Conservation (phyloP, 2,888 invertebrate species). For the Perizoma affinitatum region DNA sequence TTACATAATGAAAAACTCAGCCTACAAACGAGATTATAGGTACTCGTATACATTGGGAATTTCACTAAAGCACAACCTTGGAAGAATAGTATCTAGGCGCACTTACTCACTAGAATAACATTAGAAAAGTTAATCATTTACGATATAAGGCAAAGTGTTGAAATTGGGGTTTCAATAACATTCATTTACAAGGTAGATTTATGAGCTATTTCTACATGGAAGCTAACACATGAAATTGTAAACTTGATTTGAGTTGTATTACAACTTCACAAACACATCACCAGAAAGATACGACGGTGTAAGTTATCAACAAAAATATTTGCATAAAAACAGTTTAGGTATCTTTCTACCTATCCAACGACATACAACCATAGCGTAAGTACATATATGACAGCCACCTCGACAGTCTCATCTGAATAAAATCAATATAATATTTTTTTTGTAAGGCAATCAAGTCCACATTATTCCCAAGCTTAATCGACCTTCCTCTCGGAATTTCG, state of each 20-base stretch:
- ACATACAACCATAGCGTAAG: no score
- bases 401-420: no score
- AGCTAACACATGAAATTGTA: neutral
- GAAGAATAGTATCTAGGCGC: constrained; percentile 82
- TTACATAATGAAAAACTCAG: constrained; percentile 51
- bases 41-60: constrained; percentile 66
- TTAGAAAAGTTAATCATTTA: constrained; percentile 67
- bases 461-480: constrained; percentile 20
- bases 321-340: no score
- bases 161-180: constrained; percentile 75
- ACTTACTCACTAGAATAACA: constrained; percentile 76
- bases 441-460: constrained; percentile 7
- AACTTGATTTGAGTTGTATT: neutral
- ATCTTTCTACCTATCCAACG: no score
- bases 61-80: constrained; percentile 84
- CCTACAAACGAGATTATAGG: constrained; percentile 49
- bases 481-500: constrained; percentile 26
- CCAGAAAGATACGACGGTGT: neutral
- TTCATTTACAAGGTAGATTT: constrained; percentile 47
- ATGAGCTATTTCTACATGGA: constrained; percentile 15
- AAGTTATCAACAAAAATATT: neutral
- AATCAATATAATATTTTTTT: no score
- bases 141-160: constrained; percentile 80
- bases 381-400: no score
- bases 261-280: neutral